Evolutionary conservation across 2,113 vertebrate species (phyloP).

Genomic region (Echinops telfairi): DNA sequence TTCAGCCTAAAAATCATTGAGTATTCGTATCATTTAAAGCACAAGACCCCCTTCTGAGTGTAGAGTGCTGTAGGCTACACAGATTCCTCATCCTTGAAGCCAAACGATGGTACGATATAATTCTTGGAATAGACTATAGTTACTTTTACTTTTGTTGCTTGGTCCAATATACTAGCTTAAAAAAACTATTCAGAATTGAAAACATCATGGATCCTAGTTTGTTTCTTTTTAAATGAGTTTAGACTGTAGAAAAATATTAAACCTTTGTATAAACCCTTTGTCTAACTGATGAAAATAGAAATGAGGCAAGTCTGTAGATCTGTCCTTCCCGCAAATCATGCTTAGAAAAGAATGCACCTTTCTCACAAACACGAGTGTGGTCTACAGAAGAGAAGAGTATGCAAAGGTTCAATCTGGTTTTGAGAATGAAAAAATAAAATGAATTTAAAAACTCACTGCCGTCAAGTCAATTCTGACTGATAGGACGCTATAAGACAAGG

Average conservation of each 20-base stretch:
- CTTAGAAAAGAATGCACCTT: rapidly evolving
- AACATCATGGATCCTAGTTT: neutral
- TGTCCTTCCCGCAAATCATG: neutral
- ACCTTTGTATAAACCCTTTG: neutral
- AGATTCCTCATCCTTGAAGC: neutral
- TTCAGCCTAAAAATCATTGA: neutral
- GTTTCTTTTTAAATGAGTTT: neutral
- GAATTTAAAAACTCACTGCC: too few species aligned
- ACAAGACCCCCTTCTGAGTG: too few species aligned
- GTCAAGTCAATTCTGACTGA: too few species aligned
- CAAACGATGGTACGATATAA: too few species aligned
- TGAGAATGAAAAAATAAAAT: too few species aligned
- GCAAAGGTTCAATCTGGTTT: neutral
- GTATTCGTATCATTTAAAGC: neutral
- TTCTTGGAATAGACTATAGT: neutral
- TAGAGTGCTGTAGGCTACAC: neutral
- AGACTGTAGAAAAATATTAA: conserved; percentile 75
- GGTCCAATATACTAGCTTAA: neutral
- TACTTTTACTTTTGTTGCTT: neutral
- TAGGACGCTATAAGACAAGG: too few species aligned
- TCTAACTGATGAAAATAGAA: neutral
- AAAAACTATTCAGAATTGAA: neutral
- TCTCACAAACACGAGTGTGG: neutral
- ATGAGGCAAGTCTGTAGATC: neutral
- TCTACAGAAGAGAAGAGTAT: too few species aligned